Base-by-base conservation (phyloP, 1,140 invertebrate genomes). In the Diuraphis noxia region DNA sequence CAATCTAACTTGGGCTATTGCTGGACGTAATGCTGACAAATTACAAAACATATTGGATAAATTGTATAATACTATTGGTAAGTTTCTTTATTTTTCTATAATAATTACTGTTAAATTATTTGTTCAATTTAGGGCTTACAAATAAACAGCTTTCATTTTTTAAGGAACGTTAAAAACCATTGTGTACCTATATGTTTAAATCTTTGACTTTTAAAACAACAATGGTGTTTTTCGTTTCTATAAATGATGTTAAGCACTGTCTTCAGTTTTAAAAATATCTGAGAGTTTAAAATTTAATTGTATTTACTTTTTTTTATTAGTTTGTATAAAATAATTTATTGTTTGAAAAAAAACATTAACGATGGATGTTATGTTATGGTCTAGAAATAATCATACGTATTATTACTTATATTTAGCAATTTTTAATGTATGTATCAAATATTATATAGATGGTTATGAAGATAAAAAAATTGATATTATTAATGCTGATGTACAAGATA, bases 401-500 rank as follows among this genome's bases (percentile, higher is more conserved):
- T 63, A 63, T 63, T 63, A 72, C 5, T n/a, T 72, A n/a, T n/a
- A n/a, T n/a, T 72, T n/a, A 72, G 56, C n/a, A 72, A n/a, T 72
- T 72, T 72, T 72, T 72, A 38, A 79, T 79, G 34, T 41, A 92
- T 72, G 36, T 40, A 91, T 52, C 8, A 30, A 79, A 41, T 92
- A 46, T 92, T 91, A 52, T 85, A 87, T 41, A 56, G 36, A 89
- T 92, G 79, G 89, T 89, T 38, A 92, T 92, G 77, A 40, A 36
- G 93, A 95, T 41, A 95, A 96, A 21, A 95, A 95, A 79, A 94
- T 97, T 13, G 95, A 89, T 77, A 43, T 77, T 34, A 89, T 98
- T 36, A 94, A 97, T 88, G 98, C 97, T 17, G 97, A 99, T 94
- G 94, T 97, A 2, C 95, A 95, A 36, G 95, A 97, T 94, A 94